Evolutionary conservation across 1,140 invertebrate species (phyloP), one percentile per base, ranked within the genome.

Genomic region (Procambarus virginalis): DNA sequence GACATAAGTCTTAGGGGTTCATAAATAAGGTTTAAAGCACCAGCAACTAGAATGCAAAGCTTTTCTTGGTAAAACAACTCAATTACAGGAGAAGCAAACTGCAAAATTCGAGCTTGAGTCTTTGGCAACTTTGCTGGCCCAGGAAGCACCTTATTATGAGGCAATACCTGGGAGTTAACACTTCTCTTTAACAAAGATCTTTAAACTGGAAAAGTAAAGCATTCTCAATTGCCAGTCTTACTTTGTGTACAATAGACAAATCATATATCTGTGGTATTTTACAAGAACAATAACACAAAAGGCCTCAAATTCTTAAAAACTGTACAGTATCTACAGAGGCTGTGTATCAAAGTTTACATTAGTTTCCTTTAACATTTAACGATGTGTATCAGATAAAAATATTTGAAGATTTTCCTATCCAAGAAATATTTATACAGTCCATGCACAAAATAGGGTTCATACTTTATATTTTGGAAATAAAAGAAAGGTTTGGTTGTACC

Each of bases 241-340:
- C 6, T 73, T 73, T 73, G 68, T 73, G 68, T 73, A 73, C 68
- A 73, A 34, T 73, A 83, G 87, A 89, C 87, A 89, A 77, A 89
- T 80, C 87, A 22, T 84, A 84, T 78, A 84, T 90, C 77, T 90
- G 76, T 90, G 79, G 76, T 90, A 88, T 77, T 68, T 88, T 88
- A 90, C 89, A 90, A 85, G 77, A 90, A 86, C 77, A 90, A 90
- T 70, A 90, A 90, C 89, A 90, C 82, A 90, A 88, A 85, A 90
- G 87, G 87, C 87, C 82, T 90, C 84, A 75, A 55, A 85, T 80
- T 85, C 76, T 81, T 90, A 81, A 85, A 90, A 90, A 90, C 89
- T 90, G 89, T 90, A 90, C 89, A 90, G 17, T 90, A 90, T 90
- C 89, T 90, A 90, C 89, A 90, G 82, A 85, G 84, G 83, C 89